phyloP scores from a whole-genome alignment of 1,140 invertebrate species.

The Drosophila tsacasi region DNA sequence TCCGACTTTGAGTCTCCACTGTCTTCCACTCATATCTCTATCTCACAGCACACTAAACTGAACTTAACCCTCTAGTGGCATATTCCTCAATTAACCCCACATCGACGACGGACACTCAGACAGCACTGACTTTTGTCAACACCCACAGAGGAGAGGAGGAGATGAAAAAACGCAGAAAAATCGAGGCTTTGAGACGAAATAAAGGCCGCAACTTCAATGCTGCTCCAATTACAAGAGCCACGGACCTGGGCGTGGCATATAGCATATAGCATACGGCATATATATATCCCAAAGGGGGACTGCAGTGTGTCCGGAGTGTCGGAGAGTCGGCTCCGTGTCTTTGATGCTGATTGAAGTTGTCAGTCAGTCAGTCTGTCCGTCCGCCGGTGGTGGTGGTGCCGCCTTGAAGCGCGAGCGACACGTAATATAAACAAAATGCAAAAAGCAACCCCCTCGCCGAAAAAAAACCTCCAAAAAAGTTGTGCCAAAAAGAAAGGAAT shows the following conservation, averaged over 20 bases:
- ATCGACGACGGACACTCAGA: slow-evolving; percentile 5
- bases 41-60: slow-evolving; percentile 26
- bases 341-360: slow-evolving; percentile 82
- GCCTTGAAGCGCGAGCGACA: slow-evolving; percentile 62
- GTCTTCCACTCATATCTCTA: background rate
- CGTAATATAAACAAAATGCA: slow-evolving; percentile 80
- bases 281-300: slow-evolving; percentile 16
- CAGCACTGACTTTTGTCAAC: slow-evolving; percentile 67
- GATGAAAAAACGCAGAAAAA: slow-evolving; percentile 9
- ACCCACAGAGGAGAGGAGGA: slow-evolving; percentile 39
- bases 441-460: slow-evolving; percentile 44
- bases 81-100: slow-evolving; percentile 42
- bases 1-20: background rate
- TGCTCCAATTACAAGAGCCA: slow-evolving; percentile 73
- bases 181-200: slow-evolving; percentile 39
- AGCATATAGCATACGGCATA: slow-evolving; percentile 4
- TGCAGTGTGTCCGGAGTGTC: slow-evolving; percentile 36
- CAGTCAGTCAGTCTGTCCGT: slow-evolving; percentile 55
- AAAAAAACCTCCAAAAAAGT: slow-evolving; percentile 41
- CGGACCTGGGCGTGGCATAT: slow-evolving; percentile 66
- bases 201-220: slow-evolving; percentile 42
- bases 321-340: slow-evolving; percentile 65
- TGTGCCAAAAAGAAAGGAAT: slow-evolving; percentile 63
- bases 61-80: slow-evolving; percentile 43
- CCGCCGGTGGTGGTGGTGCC: slow-evolving; percentile 34